A percentile compares a stretch with the other conserved stretches of the same genome.
Evolutionary conservation across 1,140 invertebrate genomes (phyloP).

Genomic region (Luehdorfia chinensis): DNA sequence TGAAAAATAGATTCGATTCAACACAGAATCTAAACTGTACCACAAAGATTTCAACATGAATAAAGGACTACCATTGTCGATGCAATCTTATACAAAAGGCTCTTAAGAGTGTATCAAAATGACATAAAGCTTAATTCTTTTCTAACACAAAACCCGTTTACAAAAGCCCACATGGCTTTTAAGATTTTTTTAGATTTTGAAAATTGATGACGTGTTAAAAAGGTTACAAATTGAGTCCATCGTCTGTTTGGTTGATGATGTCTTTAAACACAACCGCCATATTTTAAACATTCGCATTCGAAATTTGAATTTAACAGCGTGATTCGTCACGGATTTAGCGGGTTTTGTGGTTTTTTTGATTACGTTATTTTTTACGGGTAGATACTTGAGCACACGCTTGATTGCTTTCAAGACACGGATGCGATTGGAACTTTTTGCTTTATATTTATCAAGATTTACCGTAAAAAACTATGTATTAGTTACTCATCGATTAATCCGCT

Average conservation of each 20-base stretch:
- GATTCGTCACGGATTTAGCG: constrained; percentile 48
- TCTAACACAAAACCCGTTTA: constrained; percentile 56
- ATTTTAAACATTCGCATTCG: constrained; percentile 46
- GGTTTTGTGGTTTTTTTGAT: constrained; percentile 38
- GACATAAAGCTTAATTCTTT: constrained; percentile 70
- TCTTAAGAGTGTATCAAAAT: constrained; percentile 70
- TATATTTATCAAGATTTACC: constrained; percentile 3
- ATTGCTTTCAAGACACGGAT: constrained; percentile 25
- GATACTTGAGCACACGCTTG: constrained; percentile 24
- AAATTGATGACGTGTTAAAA: constrained; percentile 76
- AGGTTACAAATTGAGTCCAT: constrained; percentile 57
- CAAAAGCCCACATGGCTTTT: constrained; percentile 62
- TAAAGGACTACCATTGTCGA: constrained; percentile 59
- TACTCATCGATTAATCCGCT: constrained; percentile 7
- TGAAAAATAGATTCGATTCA: constrained; percentile 74
- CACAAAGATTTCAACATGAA: constrained; percentile 51
- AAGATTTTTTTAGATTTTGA: constrained; percentile 52
- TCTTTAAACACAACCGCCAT: constrained; percentile 46
- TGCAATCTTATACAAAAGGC: constrained; percentile 51
- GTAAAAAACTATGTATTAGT: neutral
- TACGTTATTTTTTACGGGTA: constrained; percentile 32
- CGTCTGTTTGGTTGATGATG: constrained; percentile 29
- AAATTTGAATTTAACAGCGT: constrained; percentile 42
- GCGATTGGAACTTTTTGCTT: constrained; percentile 18
- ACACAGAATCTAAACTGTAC: constrained; percentile 48